Base-by-base conservation (phyloP, 2,888 invertebrate genomes). In the Leptinotarsa tumamoca region DNA sequence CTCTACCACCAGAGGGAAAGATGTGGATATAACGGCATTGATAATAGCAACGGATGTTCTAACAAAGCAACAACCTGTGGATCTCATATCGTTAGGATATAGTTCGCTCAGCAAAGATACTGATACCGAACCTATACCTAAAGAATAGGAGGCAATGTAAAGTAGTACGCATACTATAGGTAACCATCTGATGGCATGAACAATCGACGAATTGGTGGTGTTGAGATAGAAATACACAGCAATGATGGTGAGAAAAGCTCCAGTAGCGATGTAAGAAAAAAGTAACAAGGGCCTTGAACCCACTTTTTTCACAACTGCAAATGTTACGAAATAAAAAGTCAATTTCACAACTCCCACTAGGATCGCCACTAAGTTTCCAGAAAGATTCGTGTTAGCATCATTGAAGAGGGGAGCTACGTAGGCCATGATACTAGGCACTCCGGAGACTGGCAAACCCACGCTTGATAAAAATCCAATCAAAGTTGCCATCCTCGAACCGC, bases 271-370 rank as follows among this genome's bases (percentile, higher is more conserved):
- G 18, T 17, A 18, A 13, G 56, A 56, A 18, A 56, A 5, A 10
- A 56, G 56, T 0, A 96, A 90, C 63, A 96, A 89, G 0, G 92
- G 86, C 71, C 93, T 91, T 52, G 95, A 89, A 0, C 56, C 56
- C 56, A 56, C 0, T 10, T 10, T 56, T 7, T 18, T 10, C 5
- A 56, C 56, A 21, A 56, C 10, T 0, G 13, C 10, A 3, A 56
- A n/a, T 0, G 56, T 56, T n/a, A 56, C 18, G 10, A 56, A 56
- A 18, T n/a, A 56, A 18, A 56, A 21, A 21, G 1, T 18, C 10
- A 56, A 0, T 56, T 56, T 56, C 3, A 21, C 18, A n/a, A 18
- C 10, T 10, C 56, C 56, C 10, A 18, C 56, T 10, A 56, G 13
- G 10, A 56, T 56, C 5, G 56, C 56, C 56, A 56, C 56, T 0